Evolutionary conservation across 1,140 invertebrate genomes (phyloP).

Genomic region (Adelges cooleyi): DNA sequence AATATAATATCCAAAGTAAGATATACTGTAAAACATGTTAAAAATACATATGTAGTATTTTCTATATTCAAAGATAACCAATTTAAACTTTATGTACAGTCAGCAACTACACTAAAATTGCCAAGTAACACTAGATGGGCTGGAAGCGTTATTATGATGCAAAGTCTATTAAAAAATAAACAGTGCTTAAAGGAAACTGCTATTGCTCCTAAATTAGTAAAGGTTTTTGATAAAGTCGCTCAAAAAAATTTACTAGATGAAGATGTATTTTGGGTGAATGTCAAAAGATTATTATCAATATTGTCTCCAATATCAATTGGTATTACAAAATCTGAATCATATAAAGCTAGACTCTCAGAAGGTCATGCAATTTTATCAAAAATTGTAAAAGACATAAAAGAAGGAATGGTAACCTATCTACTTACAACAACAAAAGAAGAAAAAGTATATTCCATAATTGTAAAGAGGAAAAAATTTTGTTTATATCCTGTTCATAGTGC

Average conservation of each 20-base stretch:
- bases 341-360: neutral
- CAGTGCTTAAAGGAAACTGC: neutral
- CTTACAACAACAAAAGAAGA: no score
- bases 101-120: neutral
- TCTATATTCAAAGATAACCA: neutral
- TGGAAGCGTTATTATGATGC: neutral
- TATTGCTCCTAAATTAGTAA: neutral
- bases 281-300: neutral
- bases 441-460: no score
- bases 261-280: neutral
- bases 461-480: no score
- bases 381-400: no score
- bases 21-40: neutral
- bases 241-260: neutral
- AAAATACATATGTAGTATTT: neutral
- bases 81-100: neutral
- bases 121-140: neutral
- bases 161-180: neutral
- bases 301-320: neutral
- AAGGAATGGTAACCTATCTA: no score
- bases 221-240: neutral
- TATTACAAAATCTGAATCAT: neutral
- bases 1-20: neutral
- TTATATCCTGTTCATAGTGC: no score
- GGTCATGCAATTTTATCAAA: neutral